These are phyloP conservation scores for Perizoma affinitatum DNA, from an alignment of 2,888 invertebrate species.

Conservation along the genomic window DNA sequence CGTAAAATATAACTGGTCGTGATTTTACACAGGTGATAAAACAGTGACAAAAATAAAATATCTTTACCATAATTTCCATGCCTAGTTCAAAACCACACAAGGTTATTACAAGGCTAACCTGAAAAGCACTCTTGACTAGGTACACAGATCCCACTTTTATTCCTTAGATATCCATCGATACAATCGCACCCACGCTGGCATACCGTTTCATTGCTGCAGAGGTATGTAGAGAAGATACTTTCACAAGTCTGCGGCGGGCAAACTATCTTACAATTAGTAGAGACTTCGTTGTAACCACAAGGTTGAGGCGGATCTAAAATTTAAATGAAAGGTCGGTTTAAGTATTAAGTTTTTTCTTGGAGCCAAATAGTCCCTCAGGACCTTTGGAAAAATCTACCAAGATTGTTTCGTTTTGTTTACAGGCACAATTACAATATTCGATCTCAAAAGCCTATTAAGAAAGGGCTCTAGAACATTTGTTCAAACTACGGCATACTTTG, in stretches of 20 bases:
- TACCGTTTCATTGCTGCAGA: slow-evolving; percentile 18
- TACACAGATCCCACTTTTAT: slow-evolving; percentile 45
- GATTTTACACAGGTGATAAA: no score
- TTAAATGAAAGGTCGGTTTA: slow-evolving; percentile 29
- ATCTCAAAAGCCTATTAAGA: not conserved
- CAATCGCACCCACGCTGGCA: slow-evolving; percentile 42
- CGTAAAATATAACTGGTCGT: no score
- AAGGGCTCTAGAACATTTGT: no score
- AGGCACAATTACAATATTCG: slow-evolving; percentile 9
- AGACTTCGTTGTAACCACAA: slow-evolving; percentile 41
- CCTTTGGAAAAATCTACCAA: slow-evolving; percentile 16
- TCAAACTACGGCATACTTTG: no score
- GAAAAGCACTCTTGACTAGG: slow-evolving; percentile 31
- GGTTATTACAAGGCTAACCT: slow-evolving; percentile 14
- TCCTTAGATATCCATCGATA: slow-evolving; percentile 36
- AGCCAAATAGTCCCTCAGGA: slow-evolving; percentile 17
- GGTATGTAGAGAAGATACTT: slow-evolving; percentile 26
- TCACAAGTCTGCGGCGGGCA: slow-evolving; percentile 43
- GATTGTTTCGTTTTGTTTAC: slow-evolving; percentile 17
- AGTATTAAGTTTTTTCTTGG: slow-evolving; percentile 24
- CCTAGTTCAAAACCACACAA: slow-evolving; percentile 1
- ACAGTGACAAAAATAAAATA: no score
- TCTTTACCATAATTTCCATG: no score
- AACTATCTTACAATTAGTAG: slow-evolving; percentile 26
- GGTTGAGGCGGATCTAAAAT: slow-evolving; percentile 24